These are phyloP conservation scores for Drosophila mojavensis DNA, from an alignment of 1,140 invertebrate species.

Conservation along the genomic window DNA sequence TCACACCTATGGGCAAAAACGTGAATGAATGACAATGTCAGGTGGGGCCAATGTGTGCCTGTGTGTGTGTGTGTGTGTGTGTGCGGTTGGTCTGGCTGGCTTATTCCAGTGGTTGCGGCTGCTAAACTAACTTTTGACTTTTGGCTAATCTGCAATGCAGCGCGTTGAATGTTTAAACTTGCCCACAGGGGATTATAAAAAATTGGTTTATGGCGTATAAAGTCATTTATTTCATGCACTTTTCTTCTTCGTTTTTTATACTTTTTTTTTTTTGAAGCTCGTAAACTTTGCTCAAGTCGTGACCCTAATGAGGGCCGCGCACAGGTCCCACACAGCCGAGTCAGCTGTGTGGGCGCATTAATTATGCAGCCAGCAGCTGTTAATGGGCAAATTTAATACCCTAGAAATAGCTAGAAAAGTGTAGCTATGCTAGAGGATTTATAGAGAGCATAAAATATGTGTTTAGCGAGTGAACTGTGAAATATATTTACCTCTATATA, in stretches of 20 bases:
- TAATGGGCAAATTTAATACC: constrained; percentile 36
- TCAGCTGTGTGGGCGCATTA: constrained; percentile 15
- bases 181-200: constrained; percentile 37
- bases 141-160: constrained; percentile 59
- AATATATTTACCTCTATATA: too few relatives aligned
- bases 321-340: not conserved
- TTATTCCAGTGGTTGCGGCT: constrained; percentile 15
- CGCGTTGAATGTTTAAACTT: constrained; percentile 29
- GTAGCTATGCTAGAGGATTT: not conserved
- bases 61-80: constrained; percentile 1
- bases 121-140: constrained; percentile 32
- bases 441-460: not conserved
- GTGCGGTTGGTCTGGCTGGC: constrained; percentile 1
- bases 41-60: not conserved
- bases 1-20: constrained; percentile 63
- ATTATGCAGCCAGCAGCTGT: constrained; percentile 45
- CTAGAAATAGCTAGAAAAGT: not conserved
- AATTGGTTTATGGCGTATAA: constrained; percentile 42
- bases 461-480: too few relatives aligned
- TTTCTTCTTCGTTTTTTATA: constrained; percentile 1
- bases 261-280: not conserved
- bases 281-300: constrained; percentile 24
- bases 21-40: constrained; percentile 43
- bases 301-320: constrained; percentile 37
- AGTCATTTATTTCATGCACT: constrained; percentile 9